A percentile compares a stretch with the other conserved stretches of the same genome.
phyloP scores from a whole-genome alignment of 2,797 vertebrate genomes.

The Australoheros facetus region DNA sequence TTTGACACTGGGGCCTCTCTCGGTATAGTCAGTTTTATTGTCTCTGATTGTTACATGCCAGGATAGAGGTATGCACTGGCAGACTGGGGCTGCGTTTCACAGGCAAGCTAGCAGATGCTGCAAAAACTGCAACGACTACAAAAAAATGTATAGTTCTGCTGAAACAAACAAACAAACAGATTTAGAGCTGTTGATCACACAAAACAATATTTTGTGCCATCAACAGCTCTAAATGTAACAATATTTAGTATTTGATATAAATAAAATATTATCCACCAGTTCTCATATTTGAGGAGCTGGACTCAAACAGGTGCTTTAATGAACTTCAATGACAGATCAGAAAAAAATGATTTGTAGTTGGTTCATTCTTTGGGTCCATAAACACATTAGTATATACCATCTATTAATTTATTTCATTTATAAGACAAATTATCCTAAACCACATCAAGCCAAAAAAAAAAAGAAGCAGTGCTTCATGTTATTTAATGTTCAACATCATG shows the following conservation, averaged over 20 bases:
- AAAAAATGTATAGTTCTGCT: not conserved
- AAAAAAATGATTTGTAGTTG: too few species aligned
- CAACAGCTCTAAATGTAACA: not conserved
- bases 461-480: not conserved
- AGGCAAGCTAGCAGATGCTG: not conserved
- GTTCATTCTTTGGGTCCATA: not conserved
- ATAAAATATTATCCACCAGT: not conserved
- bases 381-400: not conserved
- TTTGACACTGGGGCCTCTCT: too few species aligned
- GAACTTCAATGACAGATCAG: not conserved
- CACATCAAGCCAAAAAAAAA: not conserved
- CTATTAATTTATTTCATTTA: not conserved
- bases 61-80: not conserved
- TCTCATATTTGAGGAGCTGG: not conserved
- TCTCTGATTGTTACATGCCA: not conserved
- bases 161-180: too few species aligned
- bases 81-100: not conserved
- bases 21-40: too few species aligned
- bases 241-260: not conserved
- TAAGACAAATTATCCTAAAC: not conserved
- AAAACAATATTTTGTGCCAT: not conserved
- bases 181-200: too few species aligned
- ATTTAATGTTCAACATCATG: conserved; percentile 1
- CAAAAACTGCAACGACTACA: not conserved
- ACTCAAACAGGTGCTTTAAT: not conserved